Conservation (phyloP, 2,888 invertebrate species). For the Acholoe squamosa region DNA sequence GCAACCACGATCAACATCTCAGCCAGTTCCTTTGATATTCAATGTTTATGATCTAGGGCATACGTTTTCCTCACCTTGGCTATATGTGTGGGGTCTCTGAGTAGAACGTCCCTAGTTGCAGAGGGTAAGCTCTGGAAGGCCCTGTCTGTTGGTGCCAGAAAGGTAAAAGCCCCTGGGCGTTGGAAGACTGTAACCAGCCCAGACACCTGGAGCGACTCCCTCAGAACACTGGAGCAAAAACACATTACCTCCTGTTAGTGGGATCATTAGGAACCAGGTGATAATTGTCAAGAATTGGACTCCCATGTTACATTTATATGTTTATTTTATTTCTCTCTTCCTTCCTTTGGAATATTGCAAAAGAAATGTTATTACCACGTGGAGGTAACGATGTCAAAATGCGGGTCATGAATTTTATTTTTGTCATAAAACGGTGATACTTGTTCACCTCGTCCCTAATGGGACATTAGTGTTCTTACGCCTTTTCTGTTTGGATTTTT, state of each 20-base stretch:
- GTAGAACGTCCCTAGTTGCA: not conserved
- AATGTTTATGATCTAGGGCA: not conserved
- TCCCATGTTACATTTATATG: not conserved
- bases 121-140: slow-evolving; percentile 48
- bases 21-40: too few species aligned
- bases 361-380: too few species aligned
- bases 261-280: not conserved
- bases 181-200: slow-evolving; percentile 46
- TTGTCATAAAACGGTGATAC: too few species aligned
- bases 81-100: slow-evolving; percentile 26
- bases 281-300: not conserved
- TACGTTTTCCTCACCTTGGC: not conserved
- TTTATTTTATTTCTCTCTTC: too few species aligned
- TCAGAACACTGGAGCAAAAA: slow-evolving; percentile 32
- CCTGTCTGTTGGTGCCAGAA: slow-evolving; percentile 17
- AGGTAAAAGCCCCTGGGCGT: slow-evolving; percentile 32
- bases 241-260: not conserved
- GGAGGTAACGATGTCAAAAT: not conserved
- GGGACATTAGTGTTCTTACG: too few species aligned
- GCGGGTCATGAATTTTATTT: not conserved
- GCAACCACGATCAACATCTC: too few species aligned
- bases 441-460: too few species aligned
- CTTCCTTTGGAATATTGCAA: too few species aligned
- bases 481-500: too few species aligned
- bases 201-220: slow-evolving; percentile 34